Conservation (phyloP, 1,140 invertebrate species). For the Metaphire vulgaris region DNA sequence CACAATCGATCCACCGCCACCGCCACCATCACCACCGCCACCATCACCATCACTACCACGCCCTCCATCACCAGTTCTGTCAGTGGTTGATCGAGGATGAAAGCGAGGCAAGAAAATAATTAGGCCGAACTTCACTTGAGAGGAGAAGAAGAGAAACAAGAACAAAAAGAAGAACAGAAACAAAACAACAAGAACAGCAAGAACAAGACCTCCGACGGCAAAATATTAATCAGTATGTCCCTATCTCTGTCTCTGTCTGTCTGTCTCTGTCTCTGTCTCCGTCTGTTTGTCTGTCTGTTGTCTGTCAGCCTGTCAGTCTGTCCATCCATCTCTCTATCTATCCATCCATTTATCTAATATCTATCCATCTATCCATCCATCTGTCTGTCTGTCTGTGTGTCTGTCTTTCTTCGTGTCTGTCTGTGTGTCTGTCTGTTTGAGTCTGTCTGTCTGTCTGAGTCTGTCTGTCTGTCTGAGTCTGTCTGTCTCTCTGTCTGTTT, state of each 20-base stretch:
- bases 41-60: no score
- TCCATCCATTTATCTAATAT: background rate
- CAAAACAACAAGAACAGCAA: background rate
- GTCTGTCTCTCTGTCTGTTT: background rate
- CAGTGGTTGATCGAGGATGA: no score
- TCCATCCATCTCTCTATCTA: background rate
- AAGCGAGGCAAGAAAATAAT: no score
- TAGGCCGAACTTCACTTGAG: no score
- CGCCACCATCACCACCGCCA: no score
- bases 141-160: no score
- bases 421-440: slow-evolving; percentile 6
- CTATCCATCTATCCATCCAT: background rate
- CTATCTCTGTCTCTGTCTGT: background rate
- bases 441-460: background rate
- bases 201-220: background rate
- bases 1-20: no score
- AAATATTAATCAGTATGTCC: background rate
- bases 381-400: background rate
- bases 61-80: no score
- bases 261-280: background rate
- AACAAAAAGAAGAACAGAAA: no score
- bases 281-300: background rate
- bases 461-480: background rate
- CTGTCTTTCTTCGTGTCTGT: background rate
- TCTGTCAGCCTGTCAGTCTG: background rate